phyloP scores from a whole-genome alignment of 2,113 vertebrate species.

The Rhinogobius similis region DNA sequence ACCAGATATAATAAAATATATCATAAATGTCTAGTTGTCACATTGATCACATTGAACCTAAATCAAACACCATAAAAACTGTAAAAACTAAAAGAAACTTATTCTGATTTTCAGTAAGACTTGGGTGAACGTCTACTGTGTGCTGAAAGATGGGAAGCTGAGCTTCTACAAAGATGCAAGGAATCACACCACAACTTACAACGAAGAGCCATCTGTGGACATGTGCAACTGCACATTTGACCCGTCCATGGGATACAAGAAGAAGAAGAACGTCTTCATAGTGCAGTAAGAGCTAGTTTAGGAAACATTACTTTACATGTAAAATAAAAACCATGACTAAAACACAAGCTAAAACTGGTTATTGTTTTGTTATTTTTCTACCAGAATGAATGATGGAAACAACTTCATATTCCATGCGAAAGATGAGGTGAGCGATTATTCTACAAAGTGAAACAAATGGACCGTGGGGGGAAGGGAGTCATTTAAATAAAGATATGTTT shows the following conservation, averaged over 20 bases:
- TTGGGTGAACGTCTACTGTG: conserved; percentile 89
- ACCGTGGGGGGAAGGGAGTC: not conserved
- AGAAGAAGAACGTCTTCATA: conserved; percentile 93
- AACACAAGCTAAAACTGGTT: not conserved
- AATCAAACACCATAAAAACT: no score
- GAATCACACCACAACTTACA: conserved; percentile 81
- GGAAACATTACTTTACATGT: not conserved
- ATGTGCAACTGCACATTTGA: conserved; percentile 82
- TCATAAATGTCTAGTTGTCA: no score
- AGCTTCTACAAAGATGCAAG: conserved; percentile 89
- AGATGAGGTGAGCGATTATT: conserved; percentile 85
- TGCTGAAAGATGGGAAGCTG: conserved; percentile 83
- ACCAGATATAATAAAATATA: no score
- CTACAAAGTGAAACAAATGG: not conserved
- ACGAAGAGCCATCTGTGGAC: conserved; percentile 85
- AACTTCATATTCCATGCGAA: conserved; percentile 92
- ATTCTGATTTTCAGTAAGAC: conserved; percentile 76
- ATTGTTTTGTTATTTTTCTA: conserved; percentile 41
- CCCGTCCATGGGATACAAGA: conserved; percentile 88
- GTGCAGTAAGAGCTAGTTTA: conserved; percentile 77
- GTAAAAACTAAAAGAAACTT: no score
- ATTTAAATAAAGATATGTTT: not conserved
- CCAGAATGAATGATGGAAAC: conserved; percentile 85
- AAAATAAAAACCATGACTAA: not conserved
- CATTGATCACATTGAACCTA: no score